phyloP scores from a whole-genome alignment of 2,888 invertebrate genomes.

The Amphiduros pacificus region DNA sequence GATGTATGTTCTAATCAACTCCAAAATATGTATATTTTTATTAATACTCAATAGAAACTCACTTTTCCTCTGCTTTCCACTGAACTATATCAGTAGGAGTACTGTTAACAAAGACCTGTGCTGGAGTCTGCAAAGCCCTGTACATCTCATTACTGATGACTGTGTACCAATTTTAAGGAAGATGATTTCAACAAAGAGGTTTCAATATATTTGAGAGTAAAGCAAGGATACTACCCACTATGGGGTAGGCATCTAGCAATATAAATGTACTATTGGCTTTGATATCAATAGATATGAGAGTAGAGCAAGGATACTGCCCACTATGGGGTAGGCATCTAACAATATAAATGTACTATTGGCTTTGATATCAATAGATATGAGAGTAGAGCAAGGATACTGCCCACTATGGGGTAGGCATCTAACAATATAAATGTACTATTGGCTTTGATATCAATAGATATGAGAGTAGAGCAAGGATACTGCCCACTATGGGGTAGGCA shows the following conservation, averaged over 20 bases:
- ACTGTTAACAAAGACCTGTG: slow-evolving; percentile 31
- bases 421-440: not conserved
- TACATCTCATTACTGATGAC: slow-evolving; percentile 31
- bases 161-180: slow-evolving; percentile 18
- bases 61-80: slow-evolving; percentile 33
- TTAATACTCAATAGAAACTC: slow-evolving; percentile 2
- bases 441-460: not conserved
- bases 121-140: slow-evolving; percentile 25
- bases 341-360: not conserved
- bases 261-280: not conserved
- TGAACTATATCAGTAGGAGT: slow-evolving; percentile 21
- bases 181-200: too few relatives aligned
- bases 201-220: too few relatives aligned
- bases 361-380: not conserved
- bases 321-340: slow-evolving; percentile 37
- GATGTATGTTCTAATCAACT: too few relatives aligned
- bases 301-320: slow-evolving; percentile 34
- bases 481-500: slow-evolving; percentile 38
- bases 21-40: not conserved
- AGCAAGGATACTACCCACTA: not conserved
- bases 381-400: slow-evolving; percentile 32
- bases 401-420: slow-evolving; percentile 39
- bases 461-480: slow-evolving; percentile 29
- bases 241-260: not conserved
- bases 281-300: not conserved